Evolutionary conservation across 2,888 invertebrate species (phyloP).

Genomic region (Peribatodes rhomboidaria): DNA sequence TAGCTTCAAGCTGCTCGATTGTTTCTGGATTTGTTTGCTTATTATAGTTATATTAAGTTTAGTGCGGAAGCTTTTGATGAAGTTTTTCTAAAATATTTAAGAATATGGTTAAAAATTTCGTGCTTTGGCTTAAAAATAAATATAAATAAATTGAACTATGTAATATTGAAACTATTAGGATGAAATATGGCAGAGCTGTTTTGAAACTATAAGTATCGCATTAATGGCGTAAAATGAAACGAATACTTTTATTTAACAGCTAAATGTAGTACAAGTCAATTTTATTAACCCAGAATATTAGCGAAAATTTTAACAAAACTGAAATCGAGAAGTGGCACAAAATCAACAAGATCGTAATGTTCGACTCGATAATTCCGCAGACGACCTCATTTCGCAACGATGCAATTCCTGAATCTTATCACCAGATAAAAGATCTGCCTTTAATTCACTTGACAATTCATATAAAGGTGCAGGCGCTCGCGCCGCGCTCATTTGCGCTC

Average conservation of each 20-base stretch:
- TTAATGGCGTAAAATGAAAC: no score
- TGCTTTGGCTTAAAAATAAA: no score
- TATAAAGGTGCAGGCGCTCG: conserved; percentile 61
- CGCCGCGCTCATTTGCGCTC: conserved; percentile 67
- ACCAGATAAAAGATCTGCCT: conserved; percentile 49
- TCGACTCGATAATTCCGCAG: conserved; percentile 23
- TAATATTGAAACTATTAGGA: no score
- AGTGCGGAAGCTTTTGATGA: neutral
- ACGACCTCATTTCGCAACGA: conserved; percentile 40
- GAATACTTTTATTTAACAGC: no score
- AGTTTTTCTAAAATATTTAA: no score
- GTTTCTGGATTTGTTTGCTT: neutral
- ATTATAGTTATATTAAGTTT: neutral
- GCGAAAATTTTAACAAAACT: neutral
- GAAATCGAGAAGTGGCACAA: conserved; percentile 14
- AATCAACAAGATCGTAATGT: conserved; percentile 27
- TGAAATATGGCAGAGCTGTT: no score
- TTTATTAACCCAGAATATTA: neutral
- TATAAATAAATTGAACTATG: no score
- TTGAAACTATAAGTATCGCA: no score
- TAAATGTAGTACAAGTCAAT: no score
- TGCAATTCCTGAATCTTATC: conserved; percentile 50
- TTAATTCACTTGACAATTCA: conserved; percentile 56
- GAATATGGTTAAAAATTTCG: no score
- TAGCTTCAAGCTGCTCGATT: neutral